phyloP scores from a whole-genome alignment of 2,797 vertebrate species.

The Yasuhikotakia modesta region DNA sequence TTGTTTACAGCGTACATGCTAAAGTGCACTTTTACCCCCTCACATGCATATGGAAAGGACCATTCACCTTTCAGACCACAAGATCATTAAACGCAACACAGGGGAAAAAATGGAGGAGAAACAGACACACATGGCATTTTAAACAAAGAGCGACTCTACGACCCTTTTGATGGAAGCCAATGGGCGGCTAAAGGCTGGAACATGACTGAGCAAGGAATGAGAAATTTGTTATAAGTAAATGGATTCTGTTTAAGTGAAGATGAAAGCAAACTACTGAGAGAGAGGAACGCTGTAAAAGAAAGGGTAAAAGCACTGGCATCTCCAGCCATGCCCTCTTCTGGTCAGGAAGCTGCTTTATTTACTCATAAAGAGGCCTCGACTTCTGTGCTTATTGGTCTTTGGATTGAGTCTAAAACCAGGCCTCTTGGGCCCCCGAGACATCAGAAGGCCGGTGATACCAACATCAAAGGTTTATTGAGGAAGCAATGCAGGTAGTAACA shows the following conservation, averaged over 20 bases:
- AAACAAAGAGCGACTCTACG: conserved; percentile 49
- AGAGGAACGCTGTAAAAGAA: conserved; percentile 51
- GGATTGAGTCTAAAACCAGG: conserved; percentile 16
- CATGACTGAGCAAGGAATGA: conserved; percentile 8
- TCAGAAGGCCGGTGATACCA: conserved; percentile 24
- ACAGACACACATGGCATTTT: conserved; percentile 42
- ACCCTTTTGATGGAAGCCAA: conserved; percentile 42
- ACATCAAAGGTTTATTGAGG: conserved; percentile 58
- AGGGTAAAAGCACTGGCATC: conserved; percentile 36
- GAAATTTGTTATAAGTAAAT: conserved; percentile 51
- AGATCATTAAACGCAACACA: conserved; percentile 44
- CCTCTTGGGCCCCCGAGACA: conserved; percentile 10
- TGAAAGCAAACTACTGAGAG: conserved; percentile 50
- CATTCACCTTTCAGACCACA: conserved; percentile 45
- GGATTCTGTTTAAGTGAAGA: conserved; percentile 60
- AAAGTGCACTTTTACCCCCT: conserved; percentile 53
- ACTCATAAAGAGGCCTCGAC: conserved; percentile 30
- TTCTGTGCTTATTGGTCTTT: background rate
- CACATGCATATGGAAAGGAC: conserved; percentile 40
- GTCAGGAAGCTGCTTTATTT: conserved; percentile 51
- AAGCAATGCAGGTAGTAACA: conserved; percentile 52
- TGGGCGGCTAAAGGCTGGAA: conserved; percentile 39
- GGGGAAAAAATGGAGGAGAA: conserved; percentile 41
- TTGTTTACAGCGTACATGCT: conserved; percentile 5
- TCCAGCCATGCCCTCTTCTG: conserved; percentile 34